Evolutionary conservation across 2,888 invertebrate genomes (phyloP).

Genomic region (Temnothorax ravouxi): DNA sequence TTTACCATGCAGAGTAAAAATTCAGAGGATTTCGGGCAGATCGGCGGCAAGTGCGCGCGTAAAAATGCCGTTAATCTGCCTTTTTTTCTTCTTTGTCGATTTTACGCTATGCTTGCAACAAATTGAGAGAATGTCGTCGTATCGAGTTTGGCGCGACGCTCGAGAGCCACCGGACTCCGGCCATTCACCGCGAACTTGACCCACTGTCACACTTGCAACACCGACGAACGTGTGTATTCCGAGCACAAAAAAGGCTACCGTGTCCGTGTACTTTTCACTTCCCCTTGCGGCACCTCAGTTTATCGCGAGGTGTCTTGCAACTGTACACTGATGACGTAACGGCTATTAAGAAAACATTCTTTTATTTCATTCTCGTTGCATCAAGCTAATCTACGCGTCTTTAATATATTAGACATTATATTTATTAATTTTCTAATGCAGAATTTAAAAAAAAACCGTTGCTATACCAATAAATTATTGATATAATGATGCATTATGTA

Average conservation of each 20-base stretch:
- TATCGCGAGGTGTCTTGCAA: neutral
- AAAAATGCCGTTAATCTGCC: slow-evolving; percentile 58
- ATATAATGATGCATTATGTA: neutral
- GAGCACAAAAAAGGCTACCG: neutral
- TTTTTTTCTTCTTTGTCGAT: neutral
- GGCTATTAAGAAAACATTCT: neutral
- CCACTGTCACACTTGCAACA: slow-evolving; percentile 81
- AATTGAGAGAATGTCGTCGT: slow-evolving; percentile 21
- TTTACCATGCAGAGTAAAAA: neutral
- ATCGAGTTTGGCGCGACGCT: slow-evolving; percentile 42
- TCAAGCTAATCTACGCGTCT: neutral
- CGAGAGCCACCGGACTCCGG: slow-evolving; percentile 62
- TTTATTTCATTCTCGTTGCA: neutral
- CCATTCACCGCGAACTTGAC: slow-evolving; percentile 84
- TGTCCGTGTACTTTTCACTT: slow-evolving; percentile 18
- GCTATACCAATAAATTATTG: neutral
- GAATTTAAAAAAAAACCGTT: neutral
- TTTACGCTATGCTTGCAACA: neutral
- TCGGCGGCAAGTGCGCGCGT: neutral
- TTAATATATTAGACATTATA: neutral
- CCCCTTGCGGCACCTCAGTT: neutral
- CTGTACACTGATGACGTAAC: slow-evolving; percentile 11
- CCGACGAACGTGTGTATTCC: slow-evolving; percentile 43
- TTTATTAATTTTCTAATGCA: neutral
- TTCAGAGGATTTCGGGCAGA: neutral